These are phyloP conservation scores for Drosophila baimaii DNA, from an alignment of 1,140 invertebrate genomes.

Conservation along the genomic window DNA sequence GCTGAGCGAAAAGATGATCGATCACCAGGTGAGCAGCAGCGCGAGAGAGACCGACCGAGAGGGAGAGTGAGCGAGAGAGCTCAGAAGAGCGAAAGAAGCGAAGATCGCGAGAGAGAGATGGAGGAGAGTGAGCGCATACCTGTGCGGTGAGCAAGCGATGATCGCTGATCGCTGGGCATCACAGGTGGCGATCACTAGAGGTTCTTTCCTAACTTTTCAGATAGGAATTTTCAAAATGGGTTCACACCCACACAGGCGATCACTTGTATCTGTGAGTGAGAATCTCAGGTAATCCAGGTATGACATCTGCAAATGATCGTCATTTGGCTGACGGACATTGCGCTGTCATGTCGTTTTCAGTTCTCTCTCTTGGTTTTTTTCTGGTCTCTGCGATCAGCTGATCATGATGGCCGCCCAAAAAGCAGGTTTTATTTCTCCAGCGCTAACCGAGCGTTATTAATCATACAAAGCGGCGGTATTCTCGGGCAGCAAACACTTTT, in stretches of 20 bases:
- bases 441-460: slow-evolving; percentile 56
- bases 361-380: not conserved
- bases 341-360: slow-evolving; percentile 56
- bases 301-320: not conserved
- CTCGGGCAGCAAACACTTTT: slow-evolving; percentile 55
- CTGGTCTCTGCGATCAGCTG: slow-evolving; percentile 61
- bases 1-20: slow-evolving; percentile 78
- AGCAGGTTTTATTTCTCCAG: slow-evolving; percentile 60
- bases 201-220: slow-evolving; percentile 28
- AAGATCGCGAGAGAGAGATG: slow-evolving; percentile 17
- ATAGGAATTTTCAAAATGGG: slow-evolving; percentile 72
- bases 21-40: slow-evolving; percentile 55
- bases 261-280: slow-evolving; percentile 23
- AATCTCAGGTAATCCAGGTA: not conserved
- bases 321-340: slow-evolving; percentile 64
- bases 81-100: slow-evolving; percentile 8
- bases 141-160: slow-evolving; percentile 43
- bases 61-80: slow-evolving; percentile 8
- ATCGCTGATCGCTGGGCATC: slow-evolving; percentile 16
- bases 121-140: slow-evolving; percentile 48
- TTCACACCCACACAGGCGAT: slow-evolving; percentile 26
- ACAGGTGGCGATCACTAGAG: slow-evolving; percentile 38
- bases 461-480: slow-evolving; percentile 54
- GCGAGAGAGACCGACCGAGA: slow-evolving; percentile 7
- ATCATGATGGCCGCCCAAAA: slow-evolving; percentile 77